Evolutionary conservation across 2,888 invertebrate species (phyloP), one percentile per base, ranked within the genome.

Genomic region (Furcula furcula): DNA sequence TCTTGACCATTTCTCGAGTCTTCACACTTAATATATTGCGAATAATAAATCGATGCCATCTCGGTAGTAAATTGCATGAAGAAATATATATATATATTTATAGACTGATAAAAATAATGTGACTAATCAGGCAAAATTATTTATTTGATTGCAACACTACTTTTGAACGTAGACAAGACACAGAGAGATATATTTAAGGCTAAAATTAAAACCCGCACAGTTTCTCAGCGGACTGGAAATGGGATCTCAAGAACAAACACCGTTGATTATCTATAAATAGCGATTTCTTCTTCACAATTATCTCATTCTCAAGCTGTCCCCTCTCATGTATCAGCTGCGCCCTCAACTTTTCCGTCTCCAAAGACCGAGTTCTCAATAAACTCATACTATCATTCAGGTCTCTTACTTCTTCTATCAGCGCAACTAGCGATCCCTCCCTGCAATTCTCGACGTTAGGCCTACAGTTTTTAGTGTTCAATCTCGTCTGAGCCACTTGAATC

Each of bases 361-460:
- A 44, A 15, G 73, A 71, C n/a, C 88, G 65, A 21, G 69, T 64
- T 16, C 82, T 76, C n/a, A 88, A 46, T 16, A 87, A 40, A 50
- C 73, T 81, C 81, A 83, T 78, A 21, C 83, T 79, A 4, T 83
- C 71, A 34, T 87, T 88, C 31, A 88, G 53, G 41, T 86, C 85
- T 29, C 76, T 73, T 0, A 88, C 81, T 65, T 87, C 88, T 22
- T 87, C 83, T 7, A 87, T 79, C 18, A 88, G 38, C 2, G 81
- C 77, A 1, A 86, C 53, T 2, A 87, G 31, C 2, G 87, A 86
- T 0, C 88, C 87, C 52, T 88, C 87, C 27, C 87, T 69, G 22
- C 88, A 88, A 44, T 86, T 88, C 53, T 88, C 88, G 0, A 86
- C 74, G 21, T 82, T 76, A 0, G 87, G 87, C 10, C 87, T 64